A percentile compares a stretch with the other conserved stretches of the same genome.
phyloP scores from a whole-genome alignment of 2,888 invertebrate species.

The Lumbricus terrestris region DNA sequence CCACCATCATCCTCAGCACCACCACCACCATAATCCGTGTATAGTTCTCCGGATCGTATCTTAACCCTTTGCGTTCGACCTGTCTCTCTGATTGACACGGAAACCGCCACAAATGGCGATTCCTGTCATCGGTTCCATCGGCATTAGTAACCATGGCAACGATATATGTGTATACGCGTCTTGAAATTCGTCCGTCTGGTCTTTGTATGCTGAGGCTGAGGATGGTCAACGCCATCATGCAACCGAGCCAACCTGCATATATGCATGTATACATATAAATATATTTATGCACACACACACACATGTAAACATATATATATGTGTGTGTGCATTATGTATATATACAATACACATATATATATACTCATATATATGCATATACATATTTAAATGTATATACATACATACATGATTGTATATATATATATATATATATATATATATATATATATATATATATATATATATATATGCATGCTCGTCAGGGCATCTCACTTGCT shows the following conservation, averaged over 20 bases:
- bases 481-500: neutral
- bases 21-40: neutral
- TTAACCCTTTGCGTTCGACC: neutral
- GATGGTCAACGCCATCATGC: neutral
- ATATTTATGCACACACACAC: too few relatives aligned
- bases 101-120: neutral
- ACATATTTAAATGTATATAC: too few relatives aligned
- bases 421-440: too few relatives aligned
- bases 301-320: too few relatives aligned
- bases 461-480: neutral
- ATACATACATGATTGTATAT: too few relatives aligned
- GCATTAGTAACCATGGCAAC: neutral
- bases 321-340: too few relatives aligned
- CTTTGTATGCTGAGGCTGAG: neutral
- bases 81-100: neutral
- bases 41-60: neutral
- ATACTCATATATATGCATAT: too few relatives aligned
- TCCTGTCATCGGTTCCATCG: neutral
- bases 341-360: too few relatives aligned
- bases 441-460: too few relatives aligned
- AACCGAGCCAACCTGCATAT: too few relatives aligned
- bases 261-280: too few relatives aligned
- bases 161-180: neutral
- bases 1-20: neutral
- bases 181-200: neutral